phyloP scores from a whole-genome alignment of 1,140 invertebrate species.

The Globodera rostochiensis region DNA sequence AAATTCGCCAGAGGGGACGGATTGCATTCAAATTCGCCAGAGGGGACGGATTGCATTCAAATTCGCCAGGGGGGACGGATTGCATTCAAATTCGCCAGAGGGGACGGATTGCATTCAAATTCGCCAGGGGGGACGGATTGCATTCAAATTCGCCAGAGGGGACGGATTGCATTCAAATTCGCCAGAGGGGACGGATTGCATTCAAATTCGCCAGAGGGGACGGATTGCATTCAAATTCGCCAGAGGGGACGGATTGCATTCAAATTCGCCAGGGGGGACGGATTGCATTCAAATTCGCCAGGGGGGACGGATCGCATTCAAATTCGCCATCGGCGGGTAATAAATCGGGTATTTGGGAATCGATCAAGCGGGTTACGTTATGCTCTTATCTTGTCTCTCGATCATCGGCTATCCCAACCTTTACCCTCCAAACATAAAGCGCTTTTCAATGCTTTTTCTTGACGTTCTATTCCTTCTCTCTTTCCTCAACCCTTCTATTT shows the following conservation, averaged over 20 bases:
- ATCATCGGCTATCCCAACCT: neutral
- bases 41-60: neutral
- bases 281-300: neutral
- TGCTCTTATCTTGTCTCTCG: neutral
- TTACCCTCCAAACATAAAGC: neutral
- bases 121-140: no score
- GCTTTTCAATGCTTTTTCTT: neutral
- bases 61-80: no score
- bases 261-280: no score
- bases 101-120: no score
- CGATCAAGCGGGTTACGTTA: neutral
- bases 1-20: no score
- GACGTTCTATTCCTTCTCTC: neutral
- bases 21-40: no score
- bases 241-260: no score
- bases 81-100: neutral
- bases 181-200: neutral
- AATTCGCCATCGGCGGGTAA: neutral
- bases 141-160: no score
- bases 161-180: no score
- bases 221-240: no score
- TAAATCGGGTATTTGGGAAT: neutral
- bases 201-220: no score
- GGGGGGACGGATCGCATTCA: neutral
- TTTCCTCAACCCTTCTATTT: neutral